phyloP scores from a whole-genome alignment of 2,113 vertebrate genomes.

The Macquaria australasica region DNA sequence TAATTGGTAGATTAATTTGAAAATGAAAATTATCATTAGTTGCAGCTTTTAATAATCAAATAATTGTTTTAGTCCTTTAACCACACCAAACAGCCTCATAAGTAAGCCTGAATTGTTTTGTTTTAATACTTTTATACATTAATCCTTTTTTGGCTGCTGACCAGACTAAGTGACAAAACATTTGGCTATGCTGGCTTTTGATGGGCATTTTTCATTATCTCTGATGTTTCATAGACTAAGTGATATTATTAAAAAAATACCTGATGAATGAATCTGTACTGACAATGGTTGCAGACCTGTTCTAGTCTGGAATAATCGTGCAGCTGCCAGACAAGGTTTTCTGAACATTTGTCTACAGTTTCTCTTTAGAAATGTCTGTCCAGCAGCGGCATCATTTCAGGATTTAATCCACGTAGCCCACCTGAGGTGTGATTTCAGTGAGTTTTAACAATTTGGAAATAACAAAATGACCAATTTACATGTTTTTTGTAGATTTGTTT shows the following conservation, averaged over 20 bases:
- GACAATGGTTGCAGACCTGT: neutral
- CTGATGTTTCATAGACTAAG: slow-evolving; percentile 14
- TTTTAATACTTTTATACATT: slow-evolving; percentile 35
- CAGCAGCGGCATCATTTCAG: neutral
- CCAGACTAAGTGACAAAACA: slow-evolving; percentile 38
- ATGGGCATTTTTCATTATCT: slow-evolving; percentile 46
- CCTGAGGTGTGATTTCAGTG: neutral
- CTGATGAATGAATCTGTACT: slow-evolving; percentile 21
- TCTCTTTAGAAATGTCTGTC: neutral
- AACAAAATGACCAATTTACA: neutral
- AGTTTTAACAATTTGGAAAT: too few species aligned
- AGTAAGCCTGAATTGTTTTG: slow-evolving; percentile 20
- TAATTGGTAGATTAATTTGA: neutral
- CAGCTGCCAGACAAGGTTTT: neutral
- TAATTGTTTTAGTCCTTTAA: slow-evolving; percentile 25
- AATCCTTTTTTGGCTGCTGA: slow-evolving; percentile 50
- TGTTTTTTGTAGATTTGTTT: too few species aligned
- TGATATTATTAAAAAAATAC: slow-evolving; percentile 17
- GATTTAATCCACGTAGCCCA: neutral
- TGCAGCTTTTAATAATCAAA: neutral
- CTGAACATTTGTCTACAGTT: neutral
- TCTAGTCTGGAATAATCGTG: neutral
- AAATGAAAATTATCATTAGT: neutral
- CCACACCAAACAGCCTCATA: slow-evolving; percentile 4
- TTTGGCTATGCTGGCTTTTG: slow-evolving; percentile 26